Percentiles rank a stretch among this genome's conserved stretches.
Conservation (phyloP, 2,888 invertebrate genomes). For the Punctoribates punctum region DNA sequence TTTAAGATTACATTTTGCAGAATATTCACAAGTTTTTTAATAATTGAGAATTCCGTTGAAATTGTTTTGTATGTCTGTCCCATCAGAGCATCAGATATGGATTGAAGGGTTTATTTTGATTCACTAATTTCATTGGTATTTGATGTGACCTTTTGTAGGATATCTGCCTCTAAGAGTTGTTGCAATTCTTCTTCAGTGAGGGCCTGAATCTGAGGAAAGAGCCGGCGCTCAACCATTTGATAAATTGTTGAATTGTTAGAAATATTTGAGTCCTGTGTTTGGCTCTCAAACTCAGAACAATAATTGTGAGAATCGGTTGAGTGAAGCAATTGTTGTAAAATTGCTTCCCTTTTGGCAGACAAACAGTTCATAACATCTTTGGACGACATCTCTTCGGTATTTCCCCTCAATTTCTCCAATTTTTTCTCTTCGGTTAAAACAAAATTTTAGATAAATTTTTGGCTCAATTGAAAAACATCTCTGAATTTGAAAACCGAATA, state of each 20-base stretch:
- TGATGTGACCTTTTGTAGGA: conserved; percentile 27
- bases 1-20: too few species aligned
- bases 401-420: conserved; percentile 44
- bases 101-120: too few species aligned
- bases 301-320: conserved; percentile 40
- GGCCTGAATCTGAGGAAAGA: conserved; percentile 46
- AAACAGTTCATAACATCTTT: conserved; percentile 45
- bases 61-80: too few species aligned
- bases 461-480: not conserved
- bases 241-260: not conserved
- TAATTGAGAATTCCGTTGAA: too few species aligned
- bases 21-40: too few species aligned
- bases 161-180: conserved; percentile 45
- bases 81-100: too few species aligned
- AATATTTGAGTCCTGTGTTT: conserved; percentile 22
- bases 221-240: conserved; percentile 41
- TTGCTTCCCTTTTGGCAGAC: conserved; percentile 36
- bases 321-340: conserved; percentile 43
- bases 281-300: not conserved
- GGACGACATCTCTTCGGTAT: conserved; percentile 39
- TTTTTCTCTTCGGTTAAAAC: conserved; percentile 41
- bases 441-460: not conserved
- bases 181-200: conserved; percentile 46
- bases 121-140: too few species aligned
- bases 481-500: too few species aligned